Conservation (phyloP, 2,888 invertebrate species). For the Ormyrus nitidulus region DNA sequence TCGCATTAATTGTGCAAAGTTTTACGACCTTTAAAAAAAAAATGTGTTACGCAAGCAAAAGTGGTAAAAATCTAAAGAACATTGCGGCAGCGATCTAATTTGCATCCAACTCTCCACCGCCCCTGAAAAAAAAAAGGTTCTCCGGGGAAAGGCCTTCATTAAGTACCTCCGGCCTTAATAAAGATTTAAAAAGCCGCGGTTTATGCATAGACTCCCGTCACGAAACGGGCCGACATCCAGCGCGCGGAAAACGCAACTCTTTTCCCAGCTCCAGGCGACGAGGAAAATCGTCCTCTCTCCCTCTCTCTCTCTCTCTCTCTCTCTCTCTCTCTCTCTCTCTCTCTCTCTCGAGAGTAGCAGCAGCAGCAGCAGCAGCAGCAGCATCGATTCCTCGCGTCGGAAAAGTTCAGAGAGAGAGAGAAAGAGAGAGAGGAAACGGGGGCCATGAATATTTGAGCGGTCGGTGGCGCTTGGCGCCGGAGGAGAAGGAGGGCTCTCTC, state of each 20-base stretch:
- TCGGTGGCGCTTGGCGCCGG: neutral
- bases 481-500: neutral
- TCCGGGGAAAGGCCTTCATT: neutral
- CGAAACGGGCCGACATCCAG: neutral
- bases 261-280: neutral
- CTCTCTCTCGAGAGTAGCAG: no score
- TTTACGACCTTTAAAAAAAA: no score
- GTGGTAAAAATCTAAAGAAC: no score
- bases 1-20: no score
- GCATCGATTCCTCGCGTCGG: no score
- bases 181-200: neutral
- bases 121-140: neutral
- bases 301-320: no score
- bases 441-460: constrained; percentile 38
- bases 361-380: no score
- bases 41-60: no score
- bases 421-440: neutral
- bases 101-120: no score
- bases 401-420: neutral
- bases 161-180: constrained; percentile 4
- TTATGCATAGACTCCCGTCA: neutral
- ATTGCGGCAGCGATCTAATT: no score
- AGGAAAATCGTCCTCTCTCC: neutral
- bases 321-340: no score
- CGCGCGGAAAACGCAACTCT: neutral